phyloP scores from a whole-genome alignment of 2,113 vertebrate species.

The Oceanodroma tethys region DNA sequence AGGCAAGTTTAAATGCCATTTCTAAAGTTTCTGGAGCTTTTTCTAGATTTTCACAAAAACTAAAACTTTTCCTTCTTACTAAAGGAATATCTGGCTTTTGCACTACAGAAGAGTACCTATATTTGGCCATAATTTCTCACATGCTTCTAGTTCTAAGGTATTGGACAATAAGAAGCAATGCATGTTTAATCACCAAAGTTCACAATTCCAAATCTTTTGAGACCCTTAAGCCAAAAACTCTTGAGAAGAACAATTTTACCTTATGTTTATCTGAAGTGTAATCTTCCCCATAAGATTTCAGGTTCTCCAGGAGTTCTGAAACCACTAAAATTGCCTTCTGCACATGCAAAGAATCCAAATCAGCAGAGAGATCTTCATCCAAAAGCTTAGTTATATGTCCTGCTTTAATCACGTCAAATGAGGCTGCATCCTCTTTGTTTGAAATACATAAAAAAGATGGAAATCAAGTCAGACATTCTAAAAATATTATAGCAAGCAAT shows the following conservation, averaged over 20 bases:
- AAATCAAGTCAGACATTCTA: not conserved
- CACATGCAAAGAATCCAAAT: constrained; percentile 80
- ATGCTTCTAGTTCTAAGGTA: not conserved
- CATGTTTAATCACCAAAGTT: not conserved
- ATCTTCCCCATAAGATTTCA: constrained; percentile 80
- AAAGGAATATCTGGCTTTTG: not conserved
- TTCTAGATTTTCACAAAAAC: not conserved
- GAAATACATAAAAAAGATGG: not conserved
- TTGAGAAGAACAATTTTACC: constrained; percentile 66
- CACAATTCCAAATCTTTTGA: not conserved
- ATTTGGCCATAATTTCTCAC: not conserved
- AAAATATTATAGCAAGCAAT: not conserved
- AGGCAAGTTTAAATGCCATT: not conserved
- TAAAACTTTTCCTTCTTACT: not conserved
- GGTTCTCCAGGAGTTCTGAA: constrained; percentile 77
- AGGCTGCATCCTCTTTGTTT: constrained; percentile 55
- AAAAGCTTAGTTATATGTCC: constrained; percentile 86
- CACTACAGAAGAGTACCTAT: not conserved
- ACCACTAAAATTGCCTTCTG: constrained; percentile 73
- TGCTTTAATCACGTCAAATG: constrained; percentile 76
- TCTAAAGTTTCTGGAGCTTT: not conserved
- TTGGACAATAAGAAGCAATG: not conserved
- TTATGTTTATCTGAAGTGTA: constrained; percentile 73
- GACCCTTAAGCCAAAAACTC: not conserved
- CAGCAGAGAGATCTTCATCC: constrained; percentile 82